Evolutionary conservation across 2,888 invertebrate species (phyloP).

Genomic region (Microctonus hyperodae): DNA sequence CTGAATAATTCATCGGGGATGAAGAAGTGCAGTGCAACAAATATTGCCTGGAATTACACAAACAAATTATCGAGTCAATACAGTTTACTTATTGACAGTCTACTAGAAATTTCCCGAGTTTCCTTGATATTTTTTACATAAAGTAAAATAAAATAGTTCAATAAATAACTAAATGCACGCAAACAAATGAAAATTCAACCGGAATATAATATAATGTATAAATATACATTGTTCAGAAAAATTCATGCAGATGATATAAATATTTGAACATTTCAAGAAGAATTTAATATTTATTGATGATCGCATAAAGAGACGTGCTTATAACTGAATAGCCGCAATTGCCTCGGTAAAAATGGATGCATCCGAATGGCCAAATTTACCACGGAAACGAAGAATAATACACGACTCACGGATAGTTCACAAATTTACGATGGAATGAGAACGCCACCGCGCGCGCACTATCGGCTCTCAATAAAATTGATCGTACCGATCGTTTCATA

Average conservation of each 20-base stretch:
- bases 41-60: no score
- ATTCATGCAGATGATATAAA: background rate
- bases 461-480: constrained; percentile 33
- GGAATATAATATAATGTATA: background rate
- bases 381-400: constrained; percentile 32
- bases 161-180: background rate
- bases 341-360: constrained; percentile 25
- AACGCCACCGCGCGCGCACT: constrained; percentile 14
- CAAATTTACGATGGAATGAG: constrained; percentile 25
- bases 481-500: constrained; percentile 26
- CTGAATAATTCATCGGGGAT: no score
- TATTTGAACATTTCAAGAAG: background rate
- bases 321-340: constrained; percentile 9
- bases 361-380: constrained; percentile 29
- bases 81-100: no score
- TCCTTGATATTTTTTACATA: no score
- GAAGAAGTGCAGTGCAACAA: no score
- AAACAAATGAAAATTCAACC: background rate
- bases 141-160: no score
- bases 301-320: constrained; percentile 11
- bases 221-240: background rate
- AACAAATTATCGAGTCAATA: no score
- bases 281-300: background rate
- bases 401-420: constrained; percentile 27
- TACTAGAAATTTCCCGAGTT: no score